phyloP scores from a whole-genome alignment of 2,888 invertebrate species.

The Belgica antarctica region DNA sequence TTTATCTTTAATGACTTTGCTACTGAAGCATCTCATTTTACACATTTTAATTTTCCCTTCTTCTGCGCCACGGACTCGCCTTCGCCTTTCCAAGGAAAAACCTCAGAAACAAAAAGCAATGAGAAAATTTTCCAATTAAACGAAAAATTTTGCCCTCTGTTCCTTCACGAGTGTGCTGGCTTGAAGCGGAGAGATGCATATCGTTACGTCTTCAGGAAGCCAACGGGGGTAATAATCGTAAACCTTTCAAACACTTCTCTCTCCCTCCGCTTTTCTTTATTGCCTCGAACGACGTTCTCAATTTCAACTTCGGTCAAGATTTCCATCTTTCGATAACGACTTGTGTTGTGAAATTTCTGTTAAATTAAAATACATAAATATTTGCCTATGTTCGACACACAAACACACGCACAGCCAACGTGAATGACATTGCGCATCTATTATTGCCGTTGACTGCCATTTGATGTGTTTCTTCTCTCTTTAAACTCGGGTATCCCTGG shows the following conservation, averaged over 20 bases:
- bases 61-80: neutral
- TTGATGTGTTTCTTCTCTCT: neutral
- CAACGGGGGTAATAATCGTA: conserved; percentile 7
- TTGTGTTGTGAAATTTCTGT: neutral
- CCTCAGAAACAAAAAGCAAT: neutral
- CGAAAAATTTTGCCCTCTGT: neutral
- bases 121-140: conserved; percentile 11
- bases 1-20: neutral
- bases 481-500: too few relatives aligned
- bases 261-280: neutral
- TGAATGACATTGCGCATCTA: conserved; percentile 1
- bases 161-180: too few relatives aligned
- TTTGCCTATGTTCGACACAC: neutral
- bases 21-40: conserved; percentile 4
- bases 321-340: neutral
- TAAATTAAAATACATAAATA: neutral
- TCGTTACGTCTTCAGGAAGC: conserved; percentile 6
- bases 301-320: conserved; percentile 2
- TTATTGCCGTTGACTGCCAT: conserved; percentile 1
- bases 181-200: neutral
- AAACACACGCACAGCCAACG: neutral
- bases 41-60: neutral
- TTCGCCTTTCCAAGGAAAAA: neutral
- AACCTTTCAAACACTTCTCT: neutral
- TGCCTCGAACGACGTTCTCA: conserved; percentile 7